Evolutionary conservation across 2,797 vertebrate genomes (phyloP).

Genomic region (Natrix natrix): DNA sequence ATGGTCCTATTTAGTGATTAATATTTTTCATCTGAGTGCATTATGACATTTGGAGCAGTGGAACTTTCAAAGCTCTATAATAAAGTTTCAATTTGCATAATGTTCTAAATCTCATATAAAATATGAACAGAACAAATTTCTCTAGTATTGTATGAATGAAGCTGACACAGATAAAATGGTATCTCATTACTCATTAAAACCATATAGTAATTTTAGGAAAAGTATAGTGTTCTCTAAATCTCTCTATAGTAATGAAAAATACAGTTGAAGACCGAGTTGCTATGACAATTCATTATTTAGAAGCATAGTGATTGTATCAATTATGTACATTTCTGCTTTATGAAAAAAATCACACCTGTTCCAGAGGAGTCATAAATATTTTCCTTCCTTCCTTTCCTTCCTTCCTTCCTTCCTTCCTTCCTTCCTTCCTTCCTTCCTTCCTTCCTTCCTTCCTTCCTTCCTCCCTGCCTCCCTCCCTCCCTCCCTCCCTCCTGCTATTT

Average conservation of each 20-base stretch:
- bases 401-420: neutral
- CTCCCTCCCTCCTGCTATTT: conserved; percentile 29
- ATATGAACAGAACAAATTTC: neutral
- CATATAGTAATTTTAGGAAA: conserved; percentile 9
- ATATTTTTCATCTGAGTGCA: neutral
- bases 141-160: neutral
- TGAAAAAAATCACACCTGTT: conserved; percentile 70
- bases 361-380: conserved; percentile 62
- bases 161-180: neutral
- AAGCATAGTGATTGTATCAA: conserved; percentile 58
- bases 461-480: too few species aligned
- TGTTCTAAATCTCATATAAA: neutral
- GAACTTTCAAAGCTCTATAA: neutral
- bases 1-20: neutral
- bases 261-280: conserved; percentile 61
- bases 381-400: conserved; percentile 47
- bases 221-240: conserved; percentile 6
- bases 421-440: too few species aligned
- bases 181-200: neutral
- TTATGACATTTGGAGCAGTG: neutral
- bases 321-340: conserved; percentile 51
- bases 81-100: neutral
- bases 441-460: neutral
- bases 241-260: conserved; percentile 28
- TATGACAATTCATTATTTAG: conserved; percentile 68